Percentiles rank a stretch among this genome's conserved stretches.
Evolutionary conservation across 2,113 vertebrate species (phyloP).

Genomic region (Epinephelus cyanopodus): DNA sequence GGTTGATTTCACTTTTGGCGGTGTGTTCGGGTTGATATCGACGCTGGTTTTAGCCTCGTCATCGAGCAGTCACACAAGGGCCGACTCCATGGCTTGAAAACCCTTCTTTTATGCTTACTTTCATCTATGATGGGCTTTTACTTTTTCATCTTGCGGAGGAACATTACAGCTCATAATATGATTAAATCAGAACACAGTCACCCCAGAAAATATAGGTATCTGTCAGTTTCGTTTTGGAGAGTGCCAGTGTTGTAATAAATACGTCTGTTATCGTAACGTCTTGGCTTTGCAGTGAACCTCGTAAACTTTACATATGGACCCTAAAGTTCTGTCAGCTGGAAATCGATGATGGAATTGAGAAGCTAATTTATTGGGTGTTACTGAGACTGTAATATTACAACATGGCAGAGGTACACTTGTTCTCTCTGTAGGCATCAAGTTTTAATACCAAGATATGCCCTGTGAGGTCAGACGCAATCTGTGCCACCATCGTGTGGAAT

Average conservation of each 20-base stretch:
- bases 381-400: background rate
- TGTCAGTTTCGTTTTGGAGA: slow-evolving; percentile 6
- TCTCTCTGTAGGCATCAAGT: background rate
- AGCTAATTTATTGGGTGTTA: slow-evolving; percentile 15
- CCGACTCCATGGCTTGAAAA: background rate
- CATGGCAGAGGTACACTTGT: slow-evolving; percentile 4
- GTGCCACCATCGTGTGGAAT: slow-evolving; percentile 30
- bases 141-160: slow-evolving; percentile 12
- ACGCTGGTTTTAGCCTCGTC: background rate
- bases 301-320: slow-evolving; percentile 26
- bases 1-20: background rate
- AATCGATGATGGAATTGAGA: background rate
- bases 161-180: background rate
- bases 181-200: slow-evolving; percentile 26
- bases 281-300: slow-evolving; percentile 7
- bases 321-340: slow-evolving; percentile 3
- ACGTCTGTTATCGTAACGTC: background rate
- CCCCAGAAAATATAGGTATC: background rate
- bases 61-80: background rate
- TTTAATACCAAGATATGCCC: slow-evolving; percentile 40
- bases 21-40: slow-evolving; percentile 29
- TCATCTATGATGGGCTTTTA: slow-evolving; percentile 7
- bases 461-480: slow-evolving; percentile 39
- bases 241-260: slow-evolving; percentile 4
- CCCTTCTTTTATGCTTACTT: slow-evolving; percentile 23